phyloP scores from a whole-genome alignment of 2,113 vertebrate species.

The Embiotoca jacksoni region DNA sequence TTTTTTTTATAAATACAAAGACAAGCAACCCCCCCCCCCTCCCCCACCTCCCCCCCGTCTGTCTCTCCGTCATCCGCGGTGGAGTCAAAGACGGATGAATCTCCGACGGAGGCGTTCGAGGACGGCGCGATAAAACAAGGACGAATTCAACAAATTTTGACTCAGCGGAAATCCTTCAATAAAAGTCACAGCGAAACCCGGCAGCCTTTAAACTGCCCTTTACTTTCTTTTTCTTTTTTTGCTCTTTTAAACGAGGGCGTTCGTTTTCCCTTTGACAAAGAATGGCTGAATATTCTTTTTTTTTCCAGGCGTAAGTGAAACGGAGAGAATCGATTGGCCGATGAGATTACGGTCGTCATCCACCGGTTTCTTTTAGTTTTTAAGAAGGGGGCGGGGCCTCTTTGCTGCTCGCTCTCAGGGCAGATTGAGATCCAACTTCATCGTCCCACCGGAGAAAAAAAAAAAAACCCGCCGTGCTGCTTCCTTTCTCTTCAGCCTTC shows the following conservation, averaged over 20 bases:
- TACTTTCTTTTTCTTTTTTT: constrained; percentile 69
- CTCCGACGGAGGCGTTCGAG: constrained; percentile 51
- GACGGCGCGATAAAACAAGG: constrained; percentile 61
- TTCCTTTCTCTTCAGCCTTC: constrained; percentile 20
- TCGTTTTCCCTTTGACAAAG: constrained; percentile 62
- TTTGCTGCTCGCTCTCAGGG: constrained; percentile 8
- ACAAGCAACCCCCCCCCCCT: constrained; percentile 59
- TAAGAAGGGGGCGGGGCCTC: constrained; percentile 1
- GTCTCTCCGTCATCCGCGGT: constrained; percentile 30
- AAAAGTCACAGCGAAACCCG: constrained; percentile 69
- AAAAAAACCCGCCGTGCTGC: neutral
- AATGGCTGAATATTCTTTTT: constrained; percentile 75
- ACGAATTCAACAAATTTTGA: constrained; percentile 45
- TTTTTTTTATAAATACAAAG: constrained; percentile 64
- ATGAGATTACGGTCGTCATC: constrained; percentile 35
- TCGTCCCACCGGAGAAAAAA: constrained; percentile 4
- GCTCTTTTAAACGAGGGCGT: constrained; percentile 57
- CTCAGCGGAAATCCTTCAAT: constrained; percentile 56
- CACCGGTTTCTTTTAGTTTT: constrained; percentile 20
- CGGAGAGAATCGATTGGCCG: constrained; percentile 50
- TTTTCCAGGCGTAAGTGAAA: constrained; percentile 57
- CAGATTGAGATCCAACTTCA: constrained; percentile 30
- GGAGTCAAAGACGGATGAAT: constrained; percentile 49
- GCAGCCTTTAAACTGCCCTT: constrained; percentile 44
- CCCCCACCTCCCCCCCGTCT: constrained; percentile 29